These are phyloP conservation scores for Acholoe squamosa DNA, from an alignment of 2,888 invertebrate genomes.

Conservation along the genomic window DNA sequence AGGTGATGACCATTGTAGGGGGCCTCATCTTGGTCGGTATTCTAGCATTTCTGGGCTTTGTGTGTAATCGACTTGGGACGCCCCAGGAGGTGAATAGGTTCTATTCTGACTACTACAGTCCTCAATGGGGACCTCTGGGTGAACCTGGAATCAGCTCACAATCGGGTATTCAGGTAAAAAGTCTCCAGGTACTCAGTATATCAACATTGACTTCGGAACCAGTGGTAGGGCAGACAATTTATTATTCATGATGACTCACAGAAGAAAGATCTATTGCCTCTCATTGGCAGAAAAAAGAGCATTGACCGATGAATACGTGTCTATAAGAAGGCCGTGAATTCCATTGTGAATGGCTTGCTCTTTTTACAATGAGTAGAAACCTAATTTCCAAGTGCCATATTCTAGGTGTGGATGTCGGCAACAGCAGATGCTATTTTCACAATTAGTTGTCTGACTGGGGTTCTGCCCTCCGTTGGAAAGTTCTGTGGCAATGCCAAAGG, in stretches of 20 bases:
- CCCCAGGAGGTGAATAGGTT: neutral
- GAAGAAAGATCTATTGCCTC: no score
- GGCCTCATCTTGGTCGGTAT: neutral
- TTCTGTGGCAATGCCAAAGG: neutral
- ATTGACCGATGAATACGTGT: no score
- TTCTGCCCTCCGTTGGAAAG: conserved; percentile 9
- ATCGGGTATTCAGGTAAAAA: neutral
- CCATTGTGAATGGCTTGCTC: no score
- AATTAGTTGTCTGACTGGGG: conserved; percentile 2
- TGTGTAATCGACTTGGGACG: neutral
- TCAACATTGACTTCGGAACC: no score
- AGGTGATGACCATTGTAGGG: neutral
- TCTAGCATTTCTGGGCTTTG: neutral
- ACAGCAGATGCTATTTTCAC: neutral
- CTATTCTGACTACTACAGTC: neutral
- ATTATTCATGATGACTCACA: no score
- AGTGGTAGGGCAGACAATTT: no score
- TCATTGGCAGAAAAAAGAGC: no score
- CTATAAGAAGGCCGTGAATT: no score
- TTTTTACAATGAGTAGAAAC: neutral
- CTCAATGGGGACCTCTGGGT: neutral
- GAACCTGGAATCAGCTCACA: neutral
- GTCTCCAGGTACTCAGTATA: no score
- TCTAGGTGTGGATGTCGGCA: neutral
- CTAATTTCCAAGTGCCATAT: neutral